Base-by-base conservation (phyloP, 2,113 vertebrate species). In the Ammodytes dubius region DNA sequence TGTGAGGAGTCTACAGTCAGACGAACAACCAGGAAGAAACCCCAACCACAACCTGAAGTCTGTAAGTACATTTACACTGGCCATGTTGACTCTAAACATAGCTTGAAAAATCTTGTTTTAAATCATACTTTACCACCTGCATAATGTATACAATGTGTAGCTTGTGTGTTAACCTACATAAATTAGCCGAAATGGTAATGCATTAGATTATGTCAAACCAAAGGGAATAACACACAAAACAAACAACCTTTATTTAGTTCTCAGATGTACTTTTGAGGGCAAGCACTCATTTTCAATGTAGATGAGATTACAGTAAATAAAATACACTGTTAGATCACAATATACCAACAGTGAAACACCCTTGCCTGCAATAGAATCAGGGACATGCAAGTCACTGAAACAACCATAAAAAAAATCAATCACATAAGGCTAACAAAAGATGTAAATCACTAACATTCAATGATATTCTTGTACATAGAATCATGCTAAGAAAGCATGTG, bases 31-130 rank as follows among this genome's bases (percentile, higher is more conserved):
- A 87, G 69, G 15, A 71, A 57, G 11, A 92, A 90, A 75, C 92
- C 93, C 0, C 60, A 80, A 19, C 39, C 81, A 0, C 89, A 79
- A 27, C 58, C 70, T 60, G 70, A 93, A 8, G 50, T 70, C 68
- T 77, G 97, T 97, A 78, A 93, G 96, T 91, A 60, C 19, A 52
- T 52, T 64, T 39, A 50, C 11, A 43, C 10, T 43, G 59, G 10
- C 42, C 15, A 8, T 9, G 2, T 63, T 15, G 47, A 52, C 35
- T 70, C 17, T 17, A 11, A 19, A 6, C 8, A 0, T n/a, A 56
- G 8, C 19, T 42, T 35, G 9, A 65, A 77, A 17, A 1, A 17
- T 7, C 4, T 46, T 53, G 4, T 56, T 43, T 27, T 11, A 54
- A 57, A 45, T 13, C 10, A 40, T 4, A 12, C 27, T 17, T 13